phyloP scores from a whole-genome alignment of 92 coral and sea anemone species.

The Galaxea fascicularis region DNA sequence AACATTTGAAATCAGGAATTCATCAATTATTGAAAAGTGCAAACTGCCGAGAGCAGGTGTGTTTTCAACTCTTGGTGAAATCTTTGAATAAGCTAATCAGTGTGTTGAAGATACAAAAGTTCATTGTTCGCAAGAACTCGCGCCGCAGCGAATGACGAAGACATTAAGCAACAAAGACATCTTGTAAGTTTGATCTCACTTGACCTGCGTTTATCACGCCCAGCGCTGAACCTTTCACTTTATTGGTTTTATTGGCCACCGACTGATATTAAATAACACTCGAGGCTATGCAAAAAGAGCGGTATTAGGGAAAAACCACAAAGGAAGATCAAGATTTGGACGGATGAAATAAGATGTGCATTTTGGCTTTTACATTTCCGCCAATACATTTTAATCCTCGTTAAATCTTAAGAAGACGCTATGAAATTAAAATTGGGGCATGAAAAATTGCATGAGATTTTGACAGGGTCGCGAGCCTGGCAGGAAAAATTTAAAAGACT shows the following conservation, averaged over 20 bases:
- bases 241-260: constrained; percentile 24
- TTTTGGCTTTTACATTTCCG: constrained; percentile 45
- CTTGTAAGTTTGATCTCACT: not conserved
- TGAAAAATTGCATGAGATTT: constrained; percentile 19
- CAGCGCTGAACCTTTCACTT: not conserved
- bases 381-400: constrained; percentile 41
- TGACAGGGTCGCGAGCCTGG: not conserved
- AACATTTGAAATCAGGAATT: constrained; percentile 43
- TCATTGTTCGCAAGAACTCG: not conserved
- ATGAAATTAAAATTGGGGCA: constrained; percentile 26
- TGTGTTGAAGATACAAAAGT: not conserved
- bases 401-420: constrained; percentile 21
- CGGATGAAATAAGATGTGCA: constrained; percentile 41
- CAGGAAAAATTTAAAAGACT: not conserved
- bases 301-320: constrained; percentile 39
- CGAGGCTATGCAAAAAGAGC: constrained; percentile 20
- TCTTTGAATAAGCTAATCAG: constrained; percentile 13
- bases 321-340: constrained; percentile 34
- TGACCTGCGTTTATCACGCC: constrained; percentile 2
- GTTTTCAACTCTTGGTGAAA: constrained; percentile 8
- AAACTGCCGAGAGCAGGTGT: constrained; percentile 43
- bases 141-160: not conserved
- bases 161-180: not conserved
- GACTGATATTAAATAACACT: constrained; percentile 11
- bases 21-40: constrained; percentile 50